Conservation (phyloP, 2,888 invertebrate species). For the Chydorus sphaericus region DNA sequence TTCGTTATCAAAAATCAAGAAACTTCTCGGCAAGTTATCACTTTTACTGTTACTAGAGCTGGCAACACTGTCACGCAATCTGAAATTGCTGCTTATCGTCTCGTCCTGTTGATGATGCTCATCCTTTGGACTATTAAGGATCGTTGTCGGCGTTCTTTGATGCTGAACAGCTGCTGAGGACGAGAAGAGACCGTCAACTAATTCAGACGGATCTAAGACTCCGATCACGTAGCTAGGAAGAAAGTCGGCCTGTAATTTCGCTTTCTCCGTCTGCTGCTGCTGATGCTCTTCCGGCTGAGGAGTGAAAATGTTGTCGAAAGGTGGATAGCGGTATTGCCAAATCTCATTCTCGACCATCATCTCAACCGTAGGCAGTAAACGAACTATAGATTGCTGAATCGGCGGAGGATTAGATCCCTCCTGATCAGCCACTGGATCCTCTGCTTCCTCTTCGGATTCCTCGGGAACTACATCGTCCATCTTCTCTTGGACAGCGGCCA, state of each 20-base stretch:
- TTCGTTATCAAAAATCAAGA: not conserved
- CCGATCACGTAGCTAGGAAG: not conserved
- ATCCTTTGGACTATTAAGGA: too few species aligned
- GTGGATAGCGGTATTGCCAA: constrained; percentile 3
- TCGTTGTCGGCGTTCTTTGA: too few species aligned
- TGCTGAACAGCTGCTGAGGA: too few species aligned
- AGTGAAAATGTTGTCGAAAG: not conserved
- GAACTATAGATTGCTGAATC: not conserved
- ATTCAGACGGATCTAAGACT: not conserved
- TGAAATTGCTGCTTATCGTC: too few species aligned
- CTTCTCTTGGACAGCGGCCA: not conserved
- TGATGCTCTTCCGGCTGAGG: not conserved
- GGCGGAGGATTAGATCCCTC: not conserved
- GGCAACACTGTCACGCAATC: not conserved
- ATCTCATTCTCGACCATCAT: not conserved
- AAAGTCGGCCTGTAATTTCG: not conserved
- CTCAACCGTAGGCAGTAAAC: not conserved
- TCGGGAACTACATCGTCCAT: not conserved
- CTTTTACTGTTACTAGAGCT: not conserved
- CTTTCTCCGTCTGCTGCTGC: not conserved
- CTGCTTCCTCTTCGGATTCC: too few species aligned
- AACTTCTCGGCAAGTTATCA: not conserved
- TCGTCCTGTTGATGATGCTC: too few species aligned
- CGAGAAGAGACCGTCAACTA: not conserved
- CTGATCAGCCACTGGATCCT: not conserved